Conservation (phyloP, 2,888 invertebrate genomes). For the Lasioglossum leucozonium region DNA sequence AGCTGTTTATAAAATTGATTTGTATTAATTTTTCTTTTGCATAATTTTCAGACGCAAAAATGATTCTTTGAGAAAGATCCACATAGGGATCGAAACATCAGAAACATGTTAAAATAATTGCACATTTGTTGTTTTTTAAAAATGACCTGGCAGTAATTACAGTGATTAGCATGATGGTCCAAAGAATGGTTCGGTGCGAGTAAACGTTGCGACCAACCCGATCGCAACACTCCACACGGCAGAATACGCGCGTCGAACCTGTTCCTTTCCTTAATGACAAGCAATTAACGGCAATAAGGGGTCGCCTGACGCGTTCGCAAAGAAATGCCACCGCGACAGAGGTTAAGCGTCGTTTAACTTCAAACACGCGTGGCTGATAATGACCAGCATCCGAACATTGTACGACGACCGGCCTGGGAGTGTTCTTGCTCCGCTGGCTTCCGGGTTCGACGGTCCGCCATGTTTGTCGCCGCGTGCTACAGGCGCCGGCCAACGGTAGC, state of each 20-base stretch:
- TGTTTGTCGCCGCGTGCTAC: not conserved
- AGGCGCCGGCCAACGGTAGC: conserved; percentile 2
- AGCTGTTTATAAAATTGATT: too few relatives aligned
- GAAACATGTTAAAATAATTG: too few relatives aligned
- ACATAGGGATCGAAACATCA: too few relatives aligned
- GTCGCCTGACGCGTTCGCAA: not conserved
- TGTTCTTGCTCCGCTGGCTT: not conserved
- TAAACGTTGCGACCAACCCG: not conserved
- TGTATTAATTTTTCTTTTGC: too few relatives aligned
- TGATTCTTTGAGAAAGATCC: too few relatives aligned
- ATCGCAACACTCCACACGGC: not conserved
- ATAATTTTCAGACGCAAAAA: too few relatives aligned
- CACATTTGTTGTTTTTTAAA: too few relatives aligned
- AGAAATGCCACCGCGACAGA: not conserved
- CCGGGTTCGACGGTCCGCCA: conserved; percentile 10
- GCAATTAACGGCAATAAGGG: conserved; percentile 1
- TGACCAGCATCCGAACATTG: not conserved
- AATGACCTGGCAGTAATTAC: too few relatives aligned
- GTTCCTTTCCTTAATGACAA: conserved; percentile 3
- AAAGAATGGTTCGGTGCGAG: not conserved
- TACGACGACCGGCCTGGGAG: conserved; percentile 5
- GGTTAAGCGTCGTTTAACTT: not conserved
- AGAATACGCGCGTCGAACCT: not conserved
- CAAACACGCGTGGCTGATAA: conserved; percentile 14
- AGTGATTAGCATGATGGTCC: too few relatives aligned